Evolutionary conservation across 1,140 invertebrate species (phyloP).

Genomic region (Yoshiicerus persimilis): DNA sequence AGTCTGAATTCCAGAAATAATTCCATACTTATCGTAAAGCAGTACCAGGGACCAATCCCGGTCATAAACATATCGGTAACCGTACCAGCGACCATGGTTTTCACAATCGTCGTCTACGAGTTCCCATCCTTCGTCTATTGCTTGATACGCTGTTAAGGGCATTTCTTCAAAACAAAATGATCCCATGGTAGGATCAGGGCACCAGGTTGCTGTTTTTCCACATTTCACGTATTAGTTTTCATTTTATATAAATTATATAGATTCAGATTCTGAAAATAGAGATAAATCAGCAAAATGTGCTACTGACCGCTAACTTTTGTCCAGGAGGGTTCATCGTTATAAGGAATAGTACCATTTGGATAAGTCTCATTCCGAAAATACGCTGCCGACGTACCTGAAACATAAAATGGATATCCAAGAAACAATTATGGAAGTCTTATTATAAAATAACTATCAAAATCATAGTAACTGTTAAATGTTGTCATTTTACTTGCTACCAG

Average conservation of each 20-base stretch:
- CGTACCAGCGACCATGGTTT: not conserved
- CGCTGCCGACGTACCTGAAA: too few relatives aligned
- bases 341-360: not conserved
- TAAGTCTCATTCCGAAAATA: not conserved
- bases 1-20: not conserved
- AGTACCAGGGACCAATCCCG: not conserved
- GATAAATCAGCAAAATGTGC: too few relatives aligned
- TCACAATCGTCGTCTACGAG: not conserved
- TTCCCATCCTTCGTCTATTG: not conserved
- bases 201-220: not conserved
- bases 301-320: not conserved
- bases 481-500: too few relatives aligned
- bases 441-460: too few relatives aligned
- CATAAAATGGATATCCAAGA: too few relatives aligned
- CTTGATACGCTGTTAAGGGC: not conserved
- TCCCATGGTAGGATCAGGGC: not conserved
- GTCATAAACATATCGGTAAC: not conserved
- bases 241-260: too few relatives aligned
- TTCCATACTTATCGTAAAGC: not conserved
- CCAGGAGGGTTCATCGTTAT: not conserved
- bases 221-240: not conserved
- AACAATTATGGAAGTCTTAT: too few relatives aligned
- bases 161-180: not conserved
- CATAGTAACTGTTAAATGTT: too few relatives aligned
- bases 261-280: too few relatives aligned